Evolutionary conservation across 1,140 invertebrate genomes (phyloP).

Genomic region (Eufriesea mexicana): DNA sequence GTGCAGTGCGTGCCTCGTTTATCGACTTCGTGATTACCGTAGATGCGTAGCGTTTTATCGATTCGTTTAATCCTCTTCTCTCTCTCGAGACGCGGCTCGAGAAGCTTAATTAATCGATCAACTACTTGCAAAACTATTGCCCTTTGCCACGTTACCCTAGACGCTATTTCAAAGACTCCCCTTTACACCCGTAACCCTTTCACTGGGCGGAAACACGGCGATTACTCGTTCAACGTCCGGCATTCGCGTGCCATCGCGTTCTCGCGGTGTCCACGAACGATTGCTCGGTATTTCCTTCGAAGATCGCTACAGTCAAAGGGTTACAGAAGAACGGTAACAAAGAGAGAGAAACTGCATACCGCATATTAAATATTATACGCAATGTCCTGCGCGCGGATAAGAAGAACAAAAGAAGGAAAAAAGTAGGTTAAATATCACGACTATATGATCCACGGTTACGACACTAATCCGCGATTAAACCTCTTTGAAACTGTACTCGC

Average conservation of each 20-base stretch:
- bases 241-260: background rate
- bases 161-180: constrained; percentile 13
- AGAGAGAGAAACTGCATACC: background rate
- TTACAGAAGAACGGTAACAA: background rate
- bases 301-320: background rate
- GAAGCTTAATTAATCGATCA: constrained; percentile 44
- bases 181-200: background rate
- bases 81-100: constrained; percentile 23
- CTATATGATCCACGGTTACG: constrained; percentile 42
- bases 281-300: background rate
- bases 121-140: constrained; percentile 49
- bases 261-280: too few species aligned
- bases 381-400: background rate
- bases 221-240: background rate
- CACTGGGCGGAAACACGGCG: background rate
- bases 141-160: constrained; percentile 37
- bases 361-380: background rate
- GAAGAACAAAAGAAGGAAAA: background rate
- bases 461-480: constrained; percentile 10
- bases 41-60: constrained; percentile 45
- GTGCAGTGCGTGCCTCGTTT: constrained; percentile 60
- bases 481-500: constrained; percentile 32
- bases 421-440: constrained; percentile 16
- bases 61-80: constrained; percentile 38
- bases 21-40: constrained; percentile 56